phyloP scores from a whole-genome alignment of 2,888 invertebrate genomes.

The Erannis defoliaria region DNA sequence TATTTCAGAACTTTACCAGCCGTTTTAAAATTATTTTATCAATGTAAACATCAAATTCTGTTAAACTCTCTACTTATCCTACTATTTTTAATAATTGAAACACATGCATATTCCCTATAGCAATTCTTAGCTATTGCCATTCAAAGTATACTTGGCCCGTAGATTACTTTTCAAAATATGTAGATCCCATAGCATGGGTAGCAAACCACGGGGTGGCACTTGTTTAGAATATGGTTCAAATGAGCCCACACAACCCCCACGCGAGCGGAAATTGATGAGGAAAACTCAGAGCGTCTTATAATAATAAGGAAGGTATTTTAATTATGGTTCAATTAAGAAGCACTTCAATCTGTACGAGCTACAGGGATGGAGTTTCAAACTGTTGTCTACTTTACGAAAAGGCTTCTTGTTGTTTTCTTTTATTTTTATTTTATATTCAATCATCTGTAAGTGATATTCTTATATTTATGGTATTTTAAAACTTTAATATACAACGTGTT shows the following conservation, averaged over 20 bases:
- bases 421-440: neutral
- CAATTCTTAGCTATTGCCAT: no score
- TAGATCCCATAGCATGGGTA: no score
- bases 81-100: no score
- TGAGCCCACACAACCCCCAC: neutral
- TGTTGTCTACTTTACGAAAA: neutral
- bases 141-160: no score
- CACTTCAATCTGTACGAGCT: slow-evolving; percentile 6
- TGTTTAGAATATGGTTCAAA: neutral
- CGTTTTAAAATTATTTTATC: no score
- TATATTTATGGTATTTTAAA: neutral
- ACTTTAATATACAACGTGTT: no score
- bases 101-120: no score
- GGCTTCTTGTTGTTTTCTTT: slow-evolving; percentile 7
- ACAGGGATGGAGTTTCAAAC: slow-evolving; percentile 5
- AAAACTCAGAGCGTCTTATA: slow-evolving; percentile 9
- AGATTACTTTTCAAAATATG: no score
- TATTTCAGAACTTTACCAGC: no score
- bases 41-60: no score
- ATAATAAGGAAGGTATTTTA: slow-evolving; percentile 16
- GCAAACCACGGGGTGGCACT: neutral
- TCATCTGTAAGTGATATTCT: neutral
- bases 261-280: slow-evolving; percentile 5
- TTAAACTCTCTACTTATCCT: no score
- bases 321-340: slow-evolving; percentile 15